phyloP scores from a whole-genome alignment of 2,888 invertebrate genomes.

The Tachina grossa region DNA sequence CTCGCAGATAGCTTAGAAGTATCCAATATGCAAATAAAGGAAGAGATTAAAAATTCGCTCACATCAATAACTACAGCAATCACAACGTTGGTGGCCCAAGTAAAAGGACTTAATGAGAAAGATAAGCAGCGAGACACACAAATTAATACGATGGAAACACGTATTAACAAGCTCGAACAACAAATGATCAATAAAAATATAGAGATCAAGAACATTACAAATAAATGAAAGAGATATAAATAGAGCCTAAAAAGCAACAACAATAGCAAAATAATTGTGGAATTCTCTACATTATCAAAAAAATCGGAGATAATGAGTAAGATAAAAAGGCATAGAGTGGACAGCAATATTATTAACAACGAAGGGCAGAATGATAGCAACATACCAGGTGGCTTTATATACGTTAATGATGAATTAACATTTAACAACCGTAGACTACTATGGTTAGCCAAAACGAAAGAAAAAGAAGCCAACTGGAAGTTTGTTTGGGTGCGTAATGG shows the following conservation, averaged over 20 bases:
- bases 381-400: not conserved
- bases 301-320: not conserved
- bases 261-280: conserved; percentile 2
- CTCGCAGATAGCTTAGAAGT: not conserved
- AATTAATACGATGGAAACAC: conserved; percentile 10
- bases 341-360: not conserved
- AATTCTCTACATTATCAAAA: conserved; percentile 14
- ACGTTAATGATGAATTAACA: conserved; percentile 10
- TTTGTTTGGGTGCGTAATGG: conserved; percentile 17
- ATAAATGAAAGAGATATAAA: conserved; percentile 1
- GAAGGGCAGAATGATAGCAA: not conserved
- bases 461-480: conserved; percentile 16
- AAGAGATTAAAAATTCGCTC: not conserved
- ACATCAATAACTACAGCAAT: not conserved
- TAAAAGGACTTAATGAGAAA: conserved; percentile 12
- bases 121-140: not conserved
- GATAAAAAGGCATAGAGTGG: not conserved
- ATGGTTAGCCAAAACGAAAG: conserved; percentile 5
- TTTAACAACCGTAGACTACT: not conserved
- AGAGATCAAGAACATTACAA: conserved; percentile 11
- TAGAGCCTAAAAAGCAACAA: conserved; percentile 20
- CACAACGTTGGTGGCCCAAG: not conserved
- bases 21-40: not conserved
- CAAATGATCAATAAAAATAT: conserved; percentile 9
- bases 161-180: conserved; percentile 15